Evolutionary conservation across 2,888 invertebrate genomes (phyloP).

Genomic region (Malthinus flaveolus): DNA sequence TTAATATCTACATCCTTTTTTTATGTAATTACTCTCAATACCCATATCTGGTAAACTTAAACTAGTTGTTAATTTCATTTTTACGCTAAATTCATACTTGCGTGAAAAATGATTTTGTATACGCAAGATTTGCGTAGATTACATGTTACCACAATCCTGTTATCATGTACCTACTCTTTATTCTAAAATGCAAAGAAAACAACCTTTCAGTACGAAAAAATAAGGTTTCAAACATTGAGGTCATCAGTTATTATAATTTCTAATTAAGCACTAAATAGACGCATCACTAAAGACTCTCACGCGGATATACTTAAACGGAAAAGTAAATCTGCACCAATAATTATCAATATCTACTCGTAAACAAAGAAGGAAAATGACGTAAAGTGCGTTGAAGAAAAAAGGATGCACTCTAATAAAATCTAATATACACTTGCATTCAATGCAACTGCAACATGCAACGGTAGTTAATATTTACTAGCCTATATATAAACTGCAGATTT

Average conservation of each 20-base stretch:
- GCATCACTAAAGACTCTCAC: background rate
- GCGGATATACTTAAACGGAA: background rate
- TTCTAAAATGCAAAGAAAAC: no score
- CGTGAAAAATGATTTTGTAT: no score
- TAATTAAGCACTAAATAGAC: background rate
- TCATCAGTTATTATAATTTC: constrained; percentile 5
- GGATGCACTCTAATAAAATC: background rate
- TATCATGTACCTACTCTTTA: no score
- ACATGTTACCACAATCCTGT: no score
- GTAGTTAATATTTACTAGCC: background rate
- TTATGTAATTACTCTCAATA: no score
- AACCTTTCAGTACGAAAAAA: no score
- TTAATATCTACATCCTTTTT: no score
- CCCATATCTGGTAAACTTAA: no score
- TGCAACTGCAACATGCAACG: background rate
- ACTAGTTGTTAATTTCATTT: no score
- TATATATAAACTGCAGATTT: background rate
- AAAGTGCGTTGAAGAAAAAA: background rate
- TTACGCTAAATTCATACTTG: no score
- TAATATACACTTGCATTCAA: constrained; percentile 1
- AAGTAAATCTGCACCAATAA: constrained; percentile 5
- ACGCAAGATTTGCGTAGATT: no score
- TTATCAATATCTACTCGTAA: background rate
- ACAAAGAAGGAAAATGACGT: background rate
- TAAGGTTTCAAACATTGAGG: background rate